phyloP scores from a whole-genome alignment of 2,888 invertebrate species.

The Oscheius myriophilus region DNA sequence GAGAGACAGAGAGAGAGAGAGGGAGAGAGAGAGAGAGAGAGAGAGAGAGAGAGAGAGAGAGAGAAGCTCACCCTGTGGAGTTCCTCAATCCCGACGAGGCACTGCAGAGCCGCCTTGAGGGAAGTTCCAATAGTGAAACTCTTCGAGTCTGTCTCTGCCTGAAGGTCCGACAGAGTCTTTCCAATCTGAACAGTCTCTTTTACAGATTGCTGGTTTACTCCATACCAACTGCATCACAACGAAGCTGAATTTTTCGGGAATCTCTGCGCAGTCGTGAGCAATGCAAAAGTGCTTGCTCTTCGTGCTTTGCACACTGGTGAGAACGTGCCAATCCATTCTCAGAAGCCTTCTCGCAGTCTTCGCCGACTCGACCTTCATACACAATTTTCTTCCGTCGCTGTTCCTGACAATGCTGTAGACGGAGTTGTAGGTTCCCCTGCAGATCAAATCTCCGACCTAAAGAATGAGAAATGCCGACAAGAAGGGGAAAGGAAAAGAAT shows the following conservation, averaged over 20 bases:
- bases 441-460: too few species aligned
- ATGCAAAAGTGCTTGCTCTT: constrained; percentile 54
- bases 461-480: too few species aligned
- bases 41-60: too few species aligned
- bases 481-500: too few species aligned
- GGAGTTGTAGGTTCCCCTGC: too few species aligned
- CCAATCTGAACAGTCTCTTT: constrained; percentile 43
- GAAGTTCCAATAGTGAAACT: constrained; percentile 45
- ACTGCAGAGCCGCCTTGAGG: constrained; percentile 48
- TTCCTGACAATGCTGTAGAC: too few species aligned
- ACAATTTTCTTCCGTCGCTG: too few species aligned
- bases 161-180: constrained; percentile 59
- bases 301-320: constrained; percentile 49
- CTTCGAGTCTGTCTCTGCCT: constrained; percentile 43
- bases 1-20: too few species aligned
- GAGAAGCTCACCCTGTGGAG: constrained; percentile 41
- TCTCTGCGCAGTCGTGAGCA: constrained; percentile 51
- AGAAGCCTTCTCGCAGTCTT: constrained; percentile 34
- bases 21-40: too few species aligned
- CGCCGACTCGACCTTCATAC: constrained; percentile 1
- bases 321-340: constrained; percentile 59
- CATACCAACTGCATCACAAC: constrained; percentile 62
- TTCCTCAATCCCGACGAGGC: constrained; percentile 48
- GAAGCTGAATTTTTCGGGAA: constrained; percentile 52
- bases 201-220: not conserved